Evolutionary conservation across 1,140 invertebrate genomes (phyloP).

Genomic region (Capitella teleta): DNA sequence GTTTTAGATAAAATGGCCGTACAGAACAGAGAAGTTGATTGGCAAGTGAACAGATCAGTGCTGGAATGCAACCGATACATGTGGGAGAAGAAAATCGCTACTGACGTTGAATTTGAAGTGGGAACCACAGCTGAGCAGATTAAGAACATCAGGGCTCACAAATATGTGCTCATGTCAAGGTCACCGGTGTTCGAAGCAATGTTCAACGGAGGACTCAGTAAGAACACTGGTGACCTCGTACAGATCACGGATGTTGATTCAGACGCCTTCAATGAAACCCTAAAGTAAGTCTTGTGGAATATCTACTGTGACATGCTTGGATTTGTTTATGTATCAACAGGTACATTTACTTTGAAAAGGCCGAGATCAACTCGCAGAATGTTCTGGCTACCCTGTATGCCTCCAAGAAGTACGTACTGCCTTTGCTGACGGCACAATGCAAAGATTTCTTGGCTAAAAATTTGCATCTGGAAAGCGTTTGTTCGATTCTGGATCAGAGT

Average conservation of each 20-base stretch:
- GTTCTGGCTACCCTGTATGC: too few relatives aligned
- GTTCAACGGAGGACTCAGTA: not conserved
- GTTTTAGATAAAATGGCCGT: too few relatives aligned
- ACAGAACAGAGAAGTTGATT: not conserved
- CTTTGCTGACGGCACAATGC: too few relatives aligned
- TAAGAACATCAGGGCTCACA: constrained; percentile 4
- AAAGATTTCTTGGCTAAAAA: too few relatives aligned
- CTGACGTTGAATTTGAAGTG: constrained; percentile 8
- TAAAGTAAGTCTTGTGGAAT: constrained; percentile 3
- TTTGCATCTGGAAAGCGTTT: too few relatives aligned
- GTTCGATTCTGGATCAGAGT: too few relatives aligned
- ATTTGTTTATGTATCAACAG: too few relatives aligned
- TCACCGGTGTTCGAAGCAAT: constrained; percentile 11
- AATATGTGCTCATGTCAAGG: constrained; percentile 7
- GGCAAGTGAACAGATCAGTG: constrained; percentile 6
- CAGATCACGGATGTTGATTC: constrained; percentile 4
- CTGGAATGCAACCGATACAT: constrained; percentile 4
- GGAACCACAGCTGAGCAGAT: not conserved
- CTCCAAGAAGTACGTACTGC: too few relatives aligned
- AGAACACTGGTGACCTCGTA: not conserved
- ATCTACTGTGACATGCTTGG: too few relatives aligned
- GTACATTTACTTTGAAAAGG: too few relatives aligned
- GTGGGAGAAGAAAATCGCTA: constrained; percentile 4
- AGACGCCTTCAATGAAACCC: constrained; percentile 1
- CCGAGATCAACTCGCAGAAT: too few relatives aligned